Evolutionary conservation across 2,797 vertebrate species (phyloP), one percentile per base, ranked within the genome.

Genomic region (Tokudaia muenninki): DNA sequence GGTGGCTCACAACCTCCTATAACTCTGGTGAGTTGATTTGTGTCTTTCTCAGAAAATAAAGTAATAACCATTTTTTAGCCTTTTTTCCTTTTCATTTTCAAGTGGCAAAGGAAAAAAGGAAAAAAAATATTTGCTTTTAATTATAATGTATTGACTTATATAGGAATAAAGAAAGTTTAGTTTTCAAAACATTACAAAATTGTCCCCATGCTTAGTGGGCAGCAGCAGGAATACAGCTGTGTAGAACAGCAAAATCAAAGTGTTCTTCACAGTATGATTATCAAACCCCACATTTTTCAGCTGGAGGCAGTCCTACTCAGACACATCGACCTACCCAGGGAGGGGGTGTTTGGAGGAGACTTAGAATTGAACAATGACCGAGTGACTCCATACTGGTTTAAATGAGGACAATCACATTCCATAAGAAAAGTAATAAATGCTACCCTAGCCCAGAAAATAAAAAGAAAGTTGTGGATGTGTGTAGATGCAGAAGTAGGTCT

Each of bases 141-240:
- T 79, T 87, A 82, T n/a, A 67, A 92, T n/a, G 22, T 91, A 87
- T n/a, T 67, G 92, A 92, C 6, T 89, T 16, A 59, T 47, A 80
- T n/a, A 79, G 78, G 6, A 57, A 55, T 37, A 52, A 79, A 74
- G 4, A 92, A 47, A 10, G 34, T 57, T 91, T 88, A 50, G 34
- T 90, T 97, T 93, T 97, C 65, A 96, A 94, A 65, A 79, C 4
- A 70, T 8, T 59, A 90, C 84, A 90, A 79, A 96, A 95, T 50
- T 83, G 47, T 95, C n/a, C 61, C 44, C 26, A 37, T 37, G 65
- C 47, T 65, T 83, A 50, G 44, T 47, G 34, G 79, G n/a, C 50
- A 65, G 50, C 16, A 55, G 17, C 26, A 72, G 34, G 24, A 90
- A 72, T 55, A 16, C 41, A 93, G 70, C 37, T 70, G 26, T 63